Conservation (phyloP, 1,140 invertebrate species). For the Drosophila paulistorum region DNA sequence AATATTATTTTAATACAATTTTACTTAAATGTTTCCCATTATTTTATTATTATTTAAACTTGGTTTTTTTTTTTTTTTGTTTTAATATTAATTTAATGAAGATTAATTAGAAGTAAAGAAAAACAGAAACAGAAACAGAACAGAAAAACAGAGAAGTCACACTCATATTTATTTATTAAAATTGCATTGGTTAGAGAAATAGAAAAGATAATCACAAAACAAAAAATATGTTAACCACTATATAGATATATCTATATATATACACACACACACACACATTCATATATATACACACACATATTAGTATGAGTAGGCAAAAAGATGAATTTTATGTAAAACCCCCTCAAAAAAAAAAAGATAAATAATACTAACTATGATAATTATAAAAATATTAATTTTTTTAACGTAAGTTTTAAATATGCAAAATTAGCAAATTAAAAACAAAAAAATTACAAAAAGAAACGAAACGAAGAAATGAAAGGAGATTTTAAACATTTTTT, state of each 20-base stretch:
- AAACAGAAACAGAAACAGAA: conserved; percentile 9
- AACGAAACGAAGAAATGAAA: conserved; percentile 7
- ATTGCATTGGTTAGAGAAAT: conserved; percentile 2
- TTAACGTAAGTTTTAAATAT: conserved; percentile 75
- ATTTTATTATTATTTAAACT: conserved; percentile 17
- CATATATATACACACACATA: background rate
- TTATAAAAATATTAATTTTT: conserved; percentile 32
- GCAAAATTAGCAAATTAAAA: conserved; percentile 2
- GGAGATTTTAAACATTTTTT: conserved; percentile 17
- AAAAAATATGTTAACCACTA: conserved; percentile 1
- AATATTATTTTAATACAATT: conserved; percentile 36
- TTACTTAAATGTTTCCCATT: conserved; percentile 19
- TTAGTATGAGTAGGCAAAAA: conserved; percentile 30
- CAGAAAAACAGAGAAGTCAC: conserved; percentile 28
- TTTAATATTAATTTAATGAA: conserved; percentile 39
- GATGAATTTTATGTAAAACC: conserved; percentile 64
- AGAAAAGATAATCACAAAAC: background rate
- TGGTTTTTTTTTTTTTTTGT: conserved; percentile 31
- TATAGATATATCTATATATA: conserved; percentile 18
- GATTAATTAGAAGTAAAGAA: too few species aligned
- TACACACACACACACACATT: conserved; percentile 4
- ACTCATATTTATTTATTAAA: conserved; percentile 72
- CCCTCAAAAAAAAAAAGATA: background rate
- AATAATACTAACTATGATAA: background rate
- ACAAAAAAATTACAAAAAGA: background rate